Conservation (phyloP, 2,797 vertebrate genomes). For the Linurgus olivaceus region DNA sequence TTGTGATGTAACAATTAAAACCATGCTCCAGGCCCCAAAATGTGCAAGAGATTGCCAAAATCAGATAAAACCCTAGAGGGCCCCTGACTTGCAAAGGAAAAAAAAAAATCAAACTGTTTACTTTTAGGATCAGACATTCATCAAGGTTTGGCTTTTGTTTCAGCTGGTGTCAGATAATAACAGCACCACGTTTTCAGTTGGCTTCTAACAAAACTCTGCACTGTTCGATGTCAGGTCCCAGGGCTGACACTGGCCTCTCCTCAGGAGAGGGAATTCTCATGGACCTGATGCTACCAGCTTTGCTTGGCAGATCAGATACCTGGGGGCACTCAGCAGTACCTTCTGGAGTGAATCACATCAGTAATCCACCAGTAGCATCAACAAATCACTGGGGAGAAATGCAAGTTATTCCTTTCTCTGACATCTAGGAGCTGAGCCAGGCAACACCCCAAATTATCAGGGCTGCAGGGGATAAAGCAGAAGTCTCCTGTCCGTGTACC, state of each 20-base stretch:
- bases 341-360: background rate
- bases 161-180: slow-evolving; percentile 60
- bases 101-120: slow-evolving; percentile 68
- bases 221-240: background rate
- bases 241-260: background rate
- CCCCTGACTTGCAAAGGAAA: slow-evolving; percentile 52
- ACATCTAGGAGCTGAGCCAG: background rate
- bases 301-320: background rate
- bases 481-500: background rate
- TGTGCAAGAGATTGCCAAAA: slow-evolving; percentile 65
- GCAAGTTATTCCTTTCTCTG: background rate
- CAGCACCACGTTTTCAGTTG: slow-evolving; percentile 31
- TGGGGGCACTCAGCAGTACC: background rate
- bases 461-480: slow-evolving; percentile 15
- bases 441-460: slow-evolving; percentile 6
- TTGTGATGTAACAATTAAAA: slow-evolving; percentile 75
- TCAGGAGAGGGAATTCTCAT: background rate
- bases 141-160: slow-evolving; percentile 68
- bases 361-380: background rate
- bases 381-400: background rate
- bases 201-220: background rate
- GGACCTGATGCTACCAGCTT: background rate
- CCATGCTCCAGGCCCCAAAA: slow-evolving; percentile 67
- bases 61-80: slow-evolving; percentile 62
- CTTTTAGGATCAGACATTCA: slow-evolving; percentile 68